Evolutionary conservation across 1,140 invertebrate genomes (phyloP).

Genomic region (Euglossa dilemma): DNA sequence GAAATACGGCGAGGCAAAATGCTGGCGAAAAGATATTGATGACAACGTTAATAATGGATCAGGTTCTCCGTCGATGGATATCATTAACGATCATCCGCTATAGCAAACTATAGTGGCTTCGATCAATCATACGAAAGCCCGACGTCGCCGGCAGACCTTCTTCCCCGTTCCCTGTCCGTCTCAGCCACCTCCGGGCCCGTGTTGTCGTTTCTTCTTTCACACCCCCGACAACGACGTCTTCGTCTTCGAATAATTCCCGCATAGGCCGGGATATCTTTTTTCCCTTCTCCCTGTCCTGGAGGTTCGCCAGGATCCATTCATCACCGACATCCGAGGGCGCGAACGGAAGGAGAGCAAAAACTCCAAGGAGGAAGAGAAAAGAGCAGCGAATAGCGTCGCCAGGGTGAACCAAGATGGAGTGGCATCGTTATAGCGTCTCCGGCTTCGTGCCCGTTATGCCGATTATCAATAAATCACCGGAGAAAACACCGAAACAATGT

Average conservation of each 20-base stretch:
- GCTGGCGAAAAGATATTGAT: conserved; percentile 64
- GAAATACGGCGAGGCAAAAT: conserved; percentile 16
- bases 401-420: conserved; percentile 57
- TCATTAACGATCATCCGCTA: conserved; percentile 69
- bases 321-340: conserved; percentile 67
- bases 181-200: conserved; percentile 55
- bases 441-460: conserved; percentile 45
- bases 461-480: conserved; percentile 55
- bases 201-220: conserved; percentile 71
- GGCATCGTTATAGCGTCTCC: conserved; percentile 61
- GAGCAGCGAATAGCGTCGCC: conserved; percentile 55
- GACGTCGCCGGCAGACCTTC: conserved; percentile 68
- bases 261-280: conserved; percentile 66
- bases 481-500: conserved; percentile 46
- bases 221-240: conserved; percentile 56
- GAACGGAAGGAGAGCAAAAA: conserved; percentile 66
- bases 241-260: conserved; percentile 69
- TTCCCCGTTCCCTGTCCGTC: conserved; percentile 52
- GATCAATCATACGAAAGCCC: conserved; percentile 72
- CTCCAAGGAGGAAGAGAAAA: conserved; percentile 52
- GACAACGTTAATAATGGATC: conserved; percentile 70
- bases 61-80: conserved; percentile 66
- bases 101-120: conserved; percentile 62
- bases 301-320: conserved; percentile 71
- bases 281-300: conserved; percentile 58